phyloP scores from a whole-genome alignment of 2,888 invertebrate species.

The Ichneumon xanthorius region DNA sequence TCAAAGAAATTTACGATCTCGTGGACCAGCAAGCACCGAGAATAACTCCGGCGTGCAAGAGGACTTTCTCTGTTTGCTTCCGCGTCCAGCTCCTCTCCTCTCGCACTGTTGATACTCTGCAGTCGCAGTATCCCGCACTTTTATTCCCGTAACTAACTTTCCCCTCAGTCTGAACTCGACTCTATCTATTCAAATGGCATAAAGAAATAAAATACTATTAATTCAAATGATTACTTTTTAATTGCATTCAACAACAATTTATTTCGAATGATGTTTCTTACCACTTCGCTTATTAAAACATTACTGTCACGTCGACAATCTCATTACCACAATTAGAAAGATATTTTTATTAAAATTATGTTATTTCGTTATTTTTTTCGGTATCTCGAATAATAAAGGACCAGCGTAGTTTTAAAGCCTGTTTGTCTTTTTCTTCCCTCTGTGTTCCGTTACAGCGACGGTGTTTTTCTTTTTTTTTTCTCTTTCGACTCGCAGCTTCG shows the following conservation, averaged over 20 bases:
- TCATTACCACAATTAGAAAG: neutral
- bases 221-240: neutral
- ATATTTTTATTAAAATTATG: neutral
- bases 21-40: slow-evolving; percentile 56
- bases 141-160: slow-evolving; percentile 23
- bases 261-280: neutral
- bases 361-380: neutral
- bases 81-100: slow-evolving; percentile 6
- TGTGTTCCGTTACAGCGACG: neutral
- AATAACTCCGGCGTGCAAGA: slow-evolving; percentile 63
- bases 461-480: neutral
- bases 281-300: neutral
- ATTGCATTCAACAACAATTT: neutral
- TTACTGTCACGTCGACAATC: neutral
- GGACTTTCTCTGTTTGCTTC: slow-evolving; percentile 64
- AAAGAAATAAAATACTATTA: neutral
- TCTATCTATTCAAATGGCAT: neutral
- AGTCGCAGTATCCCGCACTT: slow-evolving; percentile 25
- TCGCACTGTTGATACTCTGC: slow-evolving; percentile 9
- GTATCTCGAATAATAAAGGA: neutral
- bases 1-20: slow-evolving; percentile 69
- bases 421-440: slow-evolving; percentile 25
- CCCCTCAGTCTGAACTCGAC: neutral
- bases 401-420: neutral
- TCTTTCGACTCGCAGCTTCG: slow-evolving; percentile 15